phyloP scores from a whole-genome alignment of 2,113 vertebrate genomes.

The Phylloscopus whistleri region DNA sequence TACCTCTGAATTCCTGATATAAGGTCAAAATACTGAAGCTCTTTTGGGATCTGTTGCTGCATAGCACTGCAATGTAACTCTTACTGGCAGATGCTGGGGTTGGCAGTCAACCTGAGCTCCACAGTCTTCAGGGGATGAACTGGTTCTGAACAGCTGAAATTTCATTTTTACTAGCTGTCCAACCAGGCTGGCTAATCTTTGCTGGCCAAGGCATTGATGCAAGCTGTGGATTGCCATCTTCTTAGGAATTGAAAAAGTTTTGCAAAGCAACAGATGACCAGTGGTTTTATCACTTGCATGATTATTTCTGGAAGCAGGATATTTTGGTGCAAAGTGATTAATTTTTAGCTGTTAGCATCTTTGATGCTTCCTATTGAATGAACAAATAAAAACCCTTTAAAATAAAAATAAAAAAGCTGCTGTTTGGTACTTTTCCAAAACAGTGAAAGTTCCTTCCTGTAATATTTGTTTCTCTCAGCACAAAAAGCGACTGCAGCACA shows the following conservation, averaged over 20 bases:
- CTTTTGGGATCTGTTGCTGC: not conserved
- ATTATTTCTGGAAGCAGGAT: slow-evolving; percentile 18
- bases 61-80: not conserved
- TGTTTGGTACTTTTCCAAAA: not conserved
- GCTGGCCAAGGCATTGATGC: not conserved
- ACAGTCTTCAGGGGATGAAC: not conserved
- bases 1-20: not conserved
- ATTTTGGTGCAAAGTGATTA: not conserved
- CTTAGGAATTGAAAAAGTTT: not conserved
- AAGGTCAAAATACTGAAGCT: not conserved
- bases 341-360: not conserved
- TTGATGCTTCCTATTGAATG: not conserved
- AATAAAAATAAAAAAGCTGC: not conserved
- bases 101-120: not conserved
- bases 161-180: not conserved
- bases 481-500: not conserved
- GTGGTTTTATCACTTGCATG: not conserved
- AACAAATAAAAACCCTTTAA: not conserved
- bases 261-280: not conserved
- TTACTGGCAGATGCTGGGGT: not conserved
- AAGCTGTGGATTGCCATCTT: not conserved
- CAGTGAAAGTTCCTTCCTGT: not conserved
- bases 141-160: not conserved
- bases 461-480: not conserved
- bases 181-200: not conserved